Percentiles rank a stretch among this genome's conserved stretches.
phyloP scores from a whole-genome alignment of 2,113 vertebrate genomes.

The Anser brachyrhynchus region DNA sequence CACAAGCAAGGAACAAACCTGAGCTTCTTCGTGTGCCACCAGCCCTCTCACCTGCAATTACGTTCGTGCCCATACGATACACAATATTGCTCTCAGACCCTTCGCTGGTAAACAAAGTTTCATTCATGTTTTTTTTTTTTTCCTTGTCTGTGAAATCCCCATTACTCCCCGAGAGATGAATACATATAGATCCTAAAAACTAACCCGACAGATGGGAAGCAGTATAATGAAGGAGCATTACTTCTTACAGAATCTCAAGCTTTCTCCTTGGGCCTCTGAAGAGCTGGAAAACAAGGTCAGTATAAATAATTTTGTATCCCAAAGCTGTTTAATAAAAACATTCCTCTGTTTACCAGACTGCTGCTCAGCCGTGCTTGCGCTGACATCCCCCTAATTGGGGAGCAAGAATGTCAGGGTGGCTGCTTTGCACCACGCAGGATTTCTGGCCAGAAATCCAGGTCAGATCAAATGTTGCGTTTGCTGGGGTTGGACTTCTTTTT shows the following conservation, averaged over 20 bases:
- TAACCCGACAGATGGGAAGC: slow-evolving; percentile 25
- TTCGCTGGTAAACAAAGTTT: neutral
- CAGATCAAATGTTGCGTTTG: neutral
- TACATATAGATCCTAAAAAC: neutral
- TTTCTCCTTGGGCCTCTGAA: slow-evolving; percentile 67
- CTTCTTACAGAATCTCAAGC: slow-evolving; percentile 41
- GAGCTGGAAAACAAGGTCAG: slow-evolving; percentile 69
- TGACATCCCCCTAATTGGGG: slow-evolving; percentile 66
- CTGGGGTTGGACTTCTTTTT: neutral
- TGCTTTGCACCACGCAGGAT: neutral
- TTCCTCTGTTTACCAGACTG: slow-evolving; percentile 65
- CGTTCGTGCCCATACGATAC: neutral
- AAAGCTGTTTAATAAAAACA: slow-evolving; percentile 74
- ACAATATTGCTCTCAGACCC: fast-evolving
- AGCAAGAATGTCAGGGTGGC: slow-evolving; percentile 17
- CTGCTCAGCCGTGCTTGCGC: slow-evolving; percentile 42
- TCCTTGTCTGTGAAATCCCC: neutral
- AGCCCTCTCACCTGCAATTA: neutral
- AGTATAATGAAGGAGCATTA: slow-evolving; percentile 15
- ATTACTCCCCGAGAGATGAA: neutral
- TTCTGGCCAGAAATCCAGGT: slow-evolving; percentile 16
- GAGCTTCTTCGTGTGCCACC: neutral
- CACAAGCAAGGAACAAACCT: neutral
- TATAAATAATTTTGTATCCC: slow-evolving; percentile 70
- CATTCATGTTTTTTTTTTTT: neutral